Base-by-base conservation (phyloP, 2,113 vertebrate species). In the Nibea coibor region DNA sequence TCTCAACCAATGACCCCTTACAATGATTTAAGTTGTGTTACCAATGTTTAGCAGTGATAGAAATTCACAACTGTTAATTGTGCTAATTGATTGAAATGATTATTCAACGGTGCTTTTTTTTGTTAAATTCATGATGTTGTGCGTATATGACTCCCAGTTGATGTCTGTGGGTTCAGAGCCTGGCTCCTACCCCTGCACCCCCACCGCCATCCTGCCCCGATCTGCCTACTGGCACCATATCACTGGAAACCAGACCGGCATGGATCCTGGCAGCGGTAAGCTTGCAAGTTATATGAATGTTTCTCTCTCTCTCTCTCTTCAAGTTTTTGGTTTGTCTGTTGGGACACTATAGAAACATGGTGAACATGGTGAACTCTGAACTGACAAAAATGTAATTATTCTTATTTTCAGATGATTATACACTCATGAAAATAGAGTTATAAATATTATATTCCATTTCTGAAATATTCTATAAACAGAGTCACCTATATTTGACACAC, bases 141-240 rank as follows among this genome's bases (percentile, higher is more conserved):
- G 53, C 43, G 14, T 31, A 2, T 67, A 0, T 83, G 58, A 43
- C 16, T 78, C 19, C 0, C 90, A 99, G 97, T 91, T 97, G 75
- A 89, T 97, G 88, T 96, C 96, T 82, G 96, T 97, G 89, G 96
- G 96, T 89, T 95, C 95, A 0, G 97, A 98, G 63, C 91, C 96
- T 2, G 94, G 95, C 72, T 97, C 97, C 10, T 98, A 97, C 75
- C 97, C 97, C 64, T 98, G 96, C 83, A 97, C 97, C 0, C 97
- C 97, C 56, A 97, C 97, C 0, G 96, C 97, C 89, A 98, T 99
- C 94, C 93, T 99, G 83, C 97, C 98, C 43, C 96, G 97, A 65
- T 98, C 97, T 0, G 97, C 97, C 64, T 99, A 98, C 94, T 98
- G 98, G 98, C 97, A 98, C 88, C 98, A 99, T 87, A 99, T 99